These are phyloP conservation scores for Equus quagga DNA, from an alignment of 2,113 vertebrate species.

Conservation along the genomic window DNA sequence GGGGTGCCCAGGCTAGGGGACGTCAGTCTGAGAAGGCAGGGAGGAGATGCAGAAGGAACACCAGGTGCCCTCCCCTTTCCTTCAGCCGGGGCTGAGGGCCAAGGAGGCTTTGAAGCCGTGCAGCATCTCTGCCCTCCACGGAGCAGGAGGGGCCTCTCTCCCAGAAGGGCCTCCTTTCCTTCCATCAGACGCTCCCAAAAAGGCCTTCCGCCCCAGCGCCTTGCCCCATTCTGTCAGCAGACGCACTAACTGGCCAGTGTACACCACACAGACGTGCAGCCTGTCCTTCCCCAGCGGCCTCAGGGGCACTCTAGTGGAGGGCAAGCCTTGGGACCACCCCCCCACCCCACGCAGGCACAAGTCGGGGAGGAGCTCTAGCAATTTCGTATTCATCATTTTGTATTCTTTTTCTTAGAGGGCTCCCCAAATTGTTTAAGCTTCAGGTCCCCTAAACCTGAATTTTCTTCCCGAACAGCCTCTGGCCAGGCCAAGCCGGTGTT, in stretches of 20 bases:
- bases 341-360: background rate
- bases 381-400: background rate
- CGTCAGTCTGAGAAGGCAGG: background rate
- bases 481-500: background rate
- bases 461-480: background rate
- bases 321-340: accelerated
- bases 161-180: background rate
- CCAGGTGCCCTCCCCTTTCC: too few species aligned
- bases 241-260: background rate
- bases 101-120: background rate
- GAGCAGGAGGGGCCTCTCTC: background rate
- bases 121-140: background rate
- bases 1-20: too few species aligned
- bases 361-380: background rate
- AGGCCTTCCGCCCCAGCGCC: too few species aligned
- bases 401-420: background rate
- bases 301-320: background rate
- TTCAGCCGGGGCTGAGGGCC: accelerated
- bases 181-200: background rate
- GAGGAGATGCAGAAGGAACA: background rate
- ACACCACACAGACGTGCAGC: accelerated
- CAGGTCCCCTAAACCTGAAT: background rate
- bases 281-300: accelerated
- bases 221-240: background rate
- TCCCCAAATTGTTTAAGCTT: background rate